These are phyloP conservation scores for Eucriotettix oculatus DNA, from an alignment of 2,888 invertebrate species.

Conservation along the genomic window DNA sequence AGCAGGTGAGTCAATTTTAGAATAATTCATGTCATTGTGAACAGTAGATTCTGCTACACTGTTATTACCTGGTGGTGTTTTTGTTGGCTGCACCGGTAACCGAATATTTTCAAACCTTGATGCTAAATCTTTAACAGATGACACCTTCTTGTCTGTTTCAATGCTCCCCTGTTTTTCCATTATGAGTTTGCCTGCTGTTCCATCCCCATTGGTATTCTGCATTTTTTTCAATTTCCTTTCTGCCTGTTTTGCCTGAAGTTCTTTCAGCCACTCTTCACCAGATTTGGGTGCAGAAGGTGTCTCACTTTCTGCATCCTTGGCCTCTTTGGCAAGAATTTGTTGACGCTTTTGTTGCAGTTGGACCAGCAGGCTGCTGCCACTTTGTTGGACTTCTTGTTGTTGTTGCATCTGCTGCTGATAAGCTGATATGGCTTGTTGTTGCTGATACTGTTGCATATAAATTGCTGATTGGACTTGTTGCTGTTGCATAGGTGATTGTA, in stretches of 20 bases:
- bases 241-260: conserved; percentile 64
- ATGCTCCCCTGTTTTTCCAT: conserved; percentile 12
- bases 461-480: not conserved
- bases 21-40: not conserved
- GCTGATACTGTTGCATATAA: not conserved
- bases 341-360: conserved; percentile 47
- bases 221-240: conserved; percentile 37
- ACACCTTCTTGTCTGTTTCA: conserved; percentile 17
- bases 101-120: conserved; percentile 51
- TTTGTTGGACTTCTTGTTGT: not conserved
- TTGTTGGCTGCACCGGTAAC: conserved; percentile 5
- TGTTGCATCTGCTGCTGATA: not conserved
- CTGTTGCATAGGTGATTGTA: not conserved
- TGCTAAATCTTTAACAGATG: conserved; percentile 59
- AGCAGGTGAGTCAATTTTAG: not conserved
- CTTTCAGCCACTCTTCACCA: conserved; percentile 54
- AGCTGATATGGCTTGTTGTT: not conserved
- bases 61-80: conserved; percentile 1
- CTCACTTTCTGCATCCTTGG: conserved; percentile 11
- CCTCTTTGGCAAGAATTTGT: conserved; percentile 28
- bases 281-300: conserved; percentile 16
- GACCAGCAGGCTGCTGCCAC: conserved; percentile 32
- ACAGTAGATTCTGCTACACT: not conserved
- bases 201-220: conserved; percentile 21
- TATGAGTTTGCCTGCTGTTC: conserved; percentile 18